Percentiles rank a stretch among this genome's conserved stretches.
These are phyloP conservation scores for Catocala fraxini DNA, from an alignment of 2,888 invertebrate genomes.

Conservation along the genomic window DNA sequence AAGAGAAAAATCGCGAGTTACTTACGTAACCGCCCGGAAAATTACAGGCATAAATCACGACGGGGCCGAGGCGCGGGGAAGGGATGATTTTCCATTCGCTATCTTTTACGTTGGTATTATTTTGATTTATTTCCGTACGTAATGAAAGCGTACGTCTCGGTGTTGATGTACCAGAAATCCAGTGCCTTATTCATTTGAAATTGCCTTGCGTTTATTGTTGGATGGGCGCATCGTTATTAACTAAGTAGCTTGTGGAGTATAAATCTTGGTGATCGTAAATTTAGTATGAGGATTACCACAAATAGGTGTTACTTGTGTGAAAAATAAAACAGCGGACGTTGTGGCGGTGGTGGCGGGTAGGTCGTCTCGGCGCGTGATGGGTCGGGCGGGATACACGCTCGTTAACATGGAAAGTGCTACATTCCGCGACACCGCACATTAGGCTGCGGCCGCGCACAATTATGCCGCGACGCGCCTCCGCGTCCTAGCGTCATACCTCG, in stretches of 20 bases:
- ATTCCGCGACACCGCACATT: slow-evolving; percentile 79
- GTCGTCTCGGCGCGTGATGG: slow-evolving; percentile 61
- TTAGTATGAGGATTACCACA: slow-evolving; percentile 73
- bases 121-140: slow-evolving; percentile 85
- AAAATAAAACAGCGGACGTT: slow-evolving; percentile 73
- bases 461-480: slow-evolving; percentile 59
- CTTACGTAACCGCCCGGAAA: slow-evolving; percentile 85
- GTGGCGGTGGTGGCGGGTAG: slow-evolving; percentile 60
- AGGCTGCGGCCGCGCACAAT: slow-evolving; percentile 71
- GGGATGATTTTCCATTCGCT: slow-evolving; percentile 86
- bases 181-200: slow-evolving; percentile 71
- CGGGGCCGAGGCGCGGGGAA: slow-evolving; percentile 63
- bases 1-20: slow-evolving; percentile 85
- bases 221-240: slow-evolving; percentile 65
- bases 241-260: slow-evolving; percentile 62
- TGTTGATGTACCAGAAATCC: slow-evolving; percentile 78
- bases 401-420: slow-evolving; percentile 78
- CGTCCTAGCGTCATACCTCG: slow-evolving; percentile 36
- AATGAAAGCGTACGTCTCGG: slow-evolving; percentile 84
- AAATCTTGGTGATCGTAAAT: slow-evolving; percentile 65
- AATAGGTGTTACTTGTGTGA: slow-evolving; percentile 75
- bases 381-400: slow-evolving; percentile 66
- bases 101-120: slow-evolving; percentile 85
- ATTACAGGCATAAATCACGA: slow-evolving; percentile 84
- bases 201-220: slow-evolving; percentile 55